Evolutionary conservation across 1,140 invertebrate species (phyloP).

Genomic region (Latrodectus geometricus): DNA sequence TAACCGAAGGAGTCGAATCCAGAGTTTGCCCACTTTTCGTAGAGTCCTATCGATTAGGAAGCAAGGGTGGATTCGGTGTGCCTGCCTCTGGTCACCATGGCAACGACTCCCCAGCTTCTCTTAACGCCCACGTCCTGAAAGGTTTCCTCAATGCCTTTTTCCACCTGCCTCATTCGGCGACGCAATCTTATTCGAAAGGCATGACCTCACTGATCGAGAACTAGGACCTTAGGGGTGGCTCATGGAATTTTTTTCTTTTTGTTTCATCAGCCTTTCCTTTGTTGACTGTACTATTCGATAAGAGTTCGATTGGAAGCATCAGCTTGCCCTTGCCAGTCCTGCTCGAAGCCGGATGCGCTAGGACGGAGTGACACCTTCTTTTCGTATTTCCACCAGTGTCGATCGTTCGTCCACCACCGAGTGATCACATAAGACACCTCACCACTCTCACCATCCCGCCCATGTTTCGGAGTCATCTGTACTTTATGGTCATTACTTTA

Average conservation of each 20-base stretch:
- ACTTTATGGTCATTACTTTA: slow-evolving; percentile 6
- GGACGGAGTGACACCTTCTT: slow-evolving; percentile 20
- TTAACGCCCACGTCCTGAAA: slow-evolving; percentile 43
- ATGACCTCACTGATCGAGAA: slow-evolving; percentile 15
- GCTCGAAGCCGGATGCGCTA: slow-evolving; percentile 8
- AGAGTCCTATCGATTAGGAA: slow-evolving; percentile 11
- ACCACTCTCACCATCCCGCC: neutral
- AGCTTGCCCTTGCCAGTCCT: neutral
- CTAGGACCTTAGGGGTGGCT: slow-evolving; percentile 16
- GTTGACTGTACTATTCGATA: neutral
- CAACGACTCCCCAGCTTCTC: slow-evolving; percentile 55
- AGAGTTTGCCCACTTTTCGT: neutral
- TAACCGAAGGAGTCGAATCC: neutral
- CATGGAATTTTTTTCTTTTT: neutral
- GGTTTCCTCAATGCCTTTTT: neutral
- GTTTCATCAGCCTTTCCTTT: neutral
- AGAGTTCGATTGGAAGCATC: slow-evolving; percentile 6
- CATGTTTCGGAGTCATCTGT: slow-evolving; percentile 21
- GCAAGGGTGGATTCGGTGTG: slow-evolving; percentile 12
- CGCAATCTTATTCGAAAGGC: neutral
- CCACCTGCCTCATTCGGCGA: neutral
- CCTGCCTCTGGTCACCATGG: slow-evolving; percentile 30
- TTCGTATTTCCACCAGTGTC: neutral
- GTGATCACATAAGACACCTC: slow-evolving; percentile 22
- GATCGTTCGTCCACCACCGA: neutral